A percentile compares a stretch with the other conserved stretches of the same genome.
phyloP scores from a whole-genome alignment of 2,888 invertebrate genomes.

The Aporophyla nigra region DNA sequence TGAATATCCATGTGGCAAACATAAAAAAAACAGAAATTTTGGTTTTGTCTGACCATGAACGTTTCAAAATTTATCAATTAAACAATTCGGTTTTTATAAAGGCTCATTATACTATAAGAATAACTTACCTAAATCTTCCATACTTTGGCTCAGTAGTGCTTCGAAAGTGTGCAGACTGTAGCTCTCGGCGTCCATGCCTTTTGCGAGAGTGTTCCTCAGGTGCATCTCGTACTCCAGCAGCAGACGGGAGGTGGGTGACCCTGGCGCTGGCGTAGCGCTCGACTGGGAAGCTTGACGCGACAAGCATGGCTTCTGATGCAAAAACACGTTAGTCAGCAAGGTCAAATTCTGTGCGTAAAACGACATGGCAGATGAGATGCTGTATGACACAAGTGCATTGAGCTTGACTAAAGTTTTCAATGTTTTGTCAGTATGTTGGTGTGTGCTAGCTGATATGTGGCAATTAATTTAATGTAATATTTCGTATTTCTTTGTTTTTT shows the following conservation, averaged over 20 bases:
- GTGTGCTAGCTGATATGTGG: not conserved
- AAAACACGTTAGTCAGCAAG: conserved; percentile 11
- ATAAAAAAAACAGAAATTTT: not conserved
- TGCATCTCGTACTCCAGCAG: conserved; percentile 98
- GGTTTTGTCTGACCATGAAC: not conserved
- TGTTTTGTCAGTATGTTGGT: not conserved
- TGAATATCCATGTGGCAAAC: not conserved
- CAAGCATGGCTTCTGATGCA: conserved; percentile 85
- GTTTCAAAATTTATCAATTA: not conserved
- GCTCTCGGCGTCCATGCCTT: conserved; percentile 98
- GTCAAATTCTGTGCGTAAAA: conserved; percentile 3
- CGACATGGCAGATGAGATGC: not conserved
- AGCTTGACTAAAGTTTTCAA: not conserved
- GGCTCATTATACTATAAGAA: not conserved
- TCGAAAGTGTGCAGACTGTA: conserved; percentile 98
- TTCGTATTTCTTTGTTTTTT: not conserved
- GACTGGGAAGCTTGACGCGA: conserved; percentile 91
- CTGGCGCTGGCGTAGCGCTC: conserved; percentile 94
- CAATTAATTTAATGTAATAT: not conserved
- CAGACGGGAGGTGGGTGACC: conserved; percentile 96
- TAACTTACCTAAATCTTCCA: conserved; percentile 96
- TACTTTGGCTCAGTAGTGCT: conserved; percentile 97
- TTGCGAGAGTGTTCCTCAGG: conserved; percentile 97
- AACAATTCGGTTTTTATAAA: not conserved
- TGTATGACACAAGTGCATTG: not conserved